phyloP scores from a whole-genome alignment of 2,797 vertebrate genomes.

The Gila robusta region DNA sequence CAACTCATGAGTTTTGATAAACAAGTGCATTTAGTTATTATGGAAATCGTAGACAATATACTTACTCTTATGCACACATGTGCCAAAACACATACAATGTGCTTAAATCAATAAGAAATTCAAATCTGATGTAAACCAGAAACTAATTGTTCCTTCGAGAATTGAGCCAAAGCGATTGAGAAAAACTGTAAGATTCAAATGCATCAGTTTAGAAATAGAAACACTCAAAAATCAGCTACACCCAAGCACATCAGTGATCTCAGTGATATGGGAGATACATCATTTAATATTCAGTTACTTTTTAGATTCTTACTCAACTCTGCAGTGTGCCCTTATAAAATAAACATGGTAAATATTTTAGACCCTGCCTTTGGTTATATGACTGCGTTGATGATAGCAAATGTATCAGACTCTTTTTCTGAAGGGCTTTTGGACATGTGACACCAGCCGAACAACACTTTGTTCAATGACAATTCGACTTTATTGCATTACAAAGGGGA shows the following conservation, averaged over 20 bases:
- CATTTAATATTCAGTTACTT: conserved; percentile 6
- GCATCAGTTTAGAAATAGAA: conserved; percentile 11
- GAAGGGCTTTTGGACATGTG: background rate
- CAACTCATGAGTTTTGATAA: no score
- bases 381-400: background rate
- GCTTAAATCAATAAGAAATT: no score
- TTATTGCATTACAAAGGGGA: conserved; percentile 26
- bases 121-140: no score
- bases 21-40: no score
- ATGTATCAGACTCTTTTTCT: conserved; percentile 9
- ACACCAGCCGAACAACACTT: conserved; percentile 3
- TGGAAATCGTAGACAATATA: no score
- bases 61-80: no score
- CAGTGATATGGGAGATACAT: background rate
- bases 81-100: no score
- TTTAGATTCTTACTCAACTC: conserved; percentile 4
- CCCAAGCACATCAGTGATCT: conserved; percentile 18
- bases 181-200: conserved; percentile 1
- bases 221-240: conserved; percentile 9
- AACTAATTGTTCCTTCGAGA: no score
- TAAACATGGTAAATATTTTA: conserved; percentile 12
- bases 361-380: background rate
- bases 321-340: conserved; percentile 4
- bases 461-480: conserved; percentile 17
- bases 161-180: no score